These are phyloP conservation scores for Apodemia duryi DNA, from an alignment of 2,888 invertebrate species.

Conservation along the genomic window DNA sequence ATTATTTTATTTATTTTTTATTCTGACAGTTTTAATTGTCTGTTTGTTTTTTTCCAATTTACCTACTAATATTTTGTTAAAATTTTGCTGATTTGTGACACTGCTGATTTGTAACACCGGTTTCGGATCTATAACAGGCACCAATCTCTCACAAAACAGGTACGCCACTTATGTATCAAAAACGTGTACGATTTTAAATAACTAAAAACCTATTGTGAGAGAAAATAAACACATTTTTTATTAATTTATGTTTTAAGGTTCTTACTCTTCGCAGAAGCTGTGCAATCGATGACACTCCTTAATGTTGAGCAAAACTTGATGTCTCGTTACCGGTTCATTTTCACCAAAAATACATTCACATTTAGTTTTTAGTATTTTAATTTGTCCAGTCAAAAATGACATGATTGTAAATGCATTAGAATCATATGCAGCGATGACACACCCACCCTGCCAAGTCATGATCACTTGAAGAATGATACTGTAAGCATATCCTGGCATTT, in stretches of 20 bases:
- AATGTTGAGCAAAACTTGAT: conserved; percentile 39
- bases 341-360: conserved; percentile 43
- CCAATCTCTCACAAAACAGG: too few species aligned
- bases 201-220: too few species aligned
- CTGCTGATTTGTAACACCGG: too few species aligned
- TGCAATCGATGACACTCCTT: conserved; percentile 57
- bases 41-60: too few species aligned
- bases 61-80: too few species aligned
- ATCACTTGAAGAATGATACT: conserved; percentile 42
- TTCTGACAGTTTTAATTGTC: too few species aligned
- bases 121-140: too few species aligned
- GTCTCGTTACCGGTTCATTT: conserved; percentile 25
- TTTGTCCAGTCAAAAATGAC: conserved; percentile 56
- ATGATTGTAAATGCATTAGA: conserved; percentile 49
- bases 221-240: too few species aligned
- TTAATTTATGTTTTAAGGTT: conserved; percentile 5
- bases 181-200: too few species aligned
- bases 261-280: conserved; percentile 48
- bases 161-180: too few species aligned
- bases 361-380: conserved; percentile 45
- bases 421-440: conserved; percentile 48
- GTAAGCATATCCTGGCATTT: conserved; percentile 49
- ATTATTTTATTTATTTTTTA: too few species aligned
- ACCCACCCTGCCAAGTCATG: conserved; percentile 45
- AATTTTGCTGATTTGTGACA: too few species aligned